These are phyloP conservation scores for Hydractinia echinata DNA, from an alignment of 30 jellyfish, hydroid and myxozoan species.

Conservation along the genomic window DNA sequence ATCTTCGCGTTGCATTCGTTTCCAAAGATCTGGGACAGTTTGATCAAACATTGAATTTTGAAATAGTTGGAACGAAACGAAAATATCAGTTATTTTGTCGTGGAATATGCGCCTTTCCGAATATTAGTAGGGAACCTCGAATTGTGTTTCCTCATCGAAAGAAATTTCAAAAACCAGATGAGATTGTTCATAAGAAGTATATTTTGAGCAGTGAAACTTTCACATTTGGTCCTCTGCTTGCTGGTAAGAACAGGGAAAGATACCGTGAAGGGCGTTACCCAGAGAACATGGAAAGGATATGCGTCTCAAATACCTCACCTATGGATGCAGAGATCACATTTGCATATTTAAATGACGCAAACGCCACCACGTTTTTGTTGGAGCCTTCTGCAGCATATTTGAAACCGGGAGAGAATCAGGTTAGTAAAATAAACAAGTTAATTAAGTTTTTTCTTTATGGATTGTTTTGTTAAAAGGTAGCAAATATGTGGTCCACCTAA, in stretches of 20 bases:
- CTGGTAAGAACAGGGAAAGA: slow-evolving; percentile 95
- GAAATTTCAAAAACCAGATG: slow-evolving; percentile 74
- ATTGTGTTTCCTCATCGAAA: slow-evolving; percentile 91
- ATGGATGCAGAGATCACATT: slow-evolving; percentile 85
- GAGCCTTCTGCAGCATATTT: slow-evolving; percentile 61
- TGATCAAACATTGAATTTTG: slow-evolving; percentile 84
- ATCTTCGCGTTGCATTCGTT: slow-evolving; percentile 50
- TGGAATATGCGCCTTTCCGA: slow-evolving; percentile 89
- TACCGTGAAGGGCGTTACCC: slow-evolving; percentile 96
- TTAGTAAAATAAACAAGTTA: background rate
- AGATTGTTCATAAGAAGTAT: slow-evolving; percentile 68
- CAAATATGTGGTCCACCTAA: too few species aligned
- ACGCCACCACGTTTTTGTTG: slow-evolving; percentile 81
- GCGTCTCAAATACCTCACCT: slow-evolving; percentile 73
- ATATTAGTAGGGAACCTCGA: slow-evolving; percentile 90
- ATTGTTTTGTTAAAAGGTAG: too few species aligned
- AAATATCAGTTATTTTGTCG: slow-evolving; percentile 88
- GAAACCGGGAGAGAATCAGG: slow-evolving; percentile 91
- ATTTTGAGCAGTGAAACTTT: slow-evolving; percentile 67
- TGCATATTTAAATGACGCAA: slow-evolving; percentile 70
- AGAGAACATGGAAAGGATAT: slow-evolving; percentile 84
- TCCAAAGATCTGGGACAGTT: slow-evolving; percentile 88
- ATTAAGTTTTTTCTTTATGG: too few species aligned
- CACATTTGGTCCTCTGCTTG: slow-evolving; percentile 93
- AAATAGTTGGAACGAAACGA: slow-evolving; percentile 88